phyloP scores from a whole-genome alignment of 2,113 vertebrate genomes.

The Sialia sialis region DNA sequence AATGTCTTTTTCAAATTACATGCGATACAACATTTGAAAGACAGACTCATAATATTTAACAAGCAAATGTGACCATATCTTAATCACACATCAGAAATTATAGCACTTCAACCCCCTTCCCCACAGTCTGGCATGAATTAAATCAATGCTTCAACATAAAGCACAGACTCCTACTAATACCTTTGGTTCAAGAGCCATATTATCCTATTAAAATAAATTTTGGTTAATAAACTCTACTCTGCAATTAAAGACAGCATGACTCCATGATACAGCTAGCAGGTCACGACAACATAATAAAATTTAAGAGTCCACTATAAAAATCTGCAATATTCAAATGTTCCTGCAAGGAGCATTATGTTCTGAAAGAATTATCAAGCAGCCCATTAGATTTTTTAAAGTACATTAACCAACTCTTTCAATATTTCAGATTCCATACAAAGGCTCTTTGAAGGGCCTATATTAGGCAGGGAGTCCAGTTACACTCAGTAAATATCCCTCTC shows the following conservation, averaged over 20 bases:
- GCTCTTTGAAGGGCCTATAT: neutral
- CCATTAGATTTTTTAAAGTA: neutral
- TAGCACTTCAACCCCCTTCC: neutral
- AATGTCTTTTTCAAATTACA: neutral
- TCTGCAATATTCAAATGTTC: neutral
- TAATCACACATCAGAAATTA: neutral
- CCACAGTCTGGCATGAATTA: neutral
- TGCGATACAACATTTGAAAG: neutral
- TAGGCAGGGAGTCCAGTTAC: neutral
- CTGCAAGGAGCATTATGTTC: neutral
- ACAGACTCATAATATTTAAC: neutral
- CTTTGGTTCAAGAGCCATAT: neutral
- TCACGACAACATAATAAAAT: neutral
- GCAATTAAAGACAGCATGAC: neutral
- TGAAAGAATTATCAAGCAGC: neutral
- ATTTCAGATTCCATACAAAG: neutral
- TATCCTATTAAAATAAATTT: neutral
- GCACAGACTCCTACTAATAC: neutral
- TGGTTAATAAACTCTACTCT: neutral
- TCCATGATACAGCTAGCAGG: neutral
- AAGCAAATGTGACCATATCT: neutral
- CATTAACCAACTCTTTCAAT: neutral
- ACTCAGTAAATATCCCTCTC: neutral
- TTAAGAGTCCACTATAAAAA: neutral
- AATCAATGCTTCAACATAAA: neutral